Percentiles rank a stretch among this genome's conserved stretches.
These are phyloP conservation scores for Whitmania pigra DNA, from an alignment of 1,140 invertebrate species.

Conservation along the genomic window DNA sequence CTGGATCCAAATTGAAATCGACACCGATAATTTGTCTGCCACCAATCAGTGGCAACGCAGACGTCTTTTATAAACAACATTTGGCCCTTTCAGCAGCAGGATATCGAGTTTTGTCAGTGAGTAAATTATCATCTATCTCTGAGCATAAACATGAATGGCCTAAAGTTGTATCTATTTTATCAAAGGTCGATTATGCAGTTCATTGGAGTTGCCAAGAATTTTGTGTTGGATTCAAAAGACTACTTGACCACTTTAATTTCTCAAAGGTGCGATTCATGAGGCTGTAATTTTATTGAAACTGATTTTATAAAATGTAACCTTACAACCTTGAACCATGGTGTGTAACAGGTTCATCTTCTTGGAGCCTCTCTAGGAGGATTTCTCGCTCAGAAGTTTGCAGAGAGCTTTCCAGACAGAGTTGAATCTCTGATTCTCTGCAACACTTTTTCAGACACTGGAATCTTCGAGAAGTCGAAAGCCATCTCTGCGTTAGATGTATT, in stretches of 20 bases:
- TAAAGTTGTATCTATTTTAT: slow-evolving; percentile 22
- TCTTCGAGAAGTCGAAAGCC: slow-evolving; percentile 48
- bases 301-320: background rate
- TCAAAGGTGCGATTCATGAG: slow-evolving; percentile 46
- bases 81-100: slow-evolving; percentile 63
- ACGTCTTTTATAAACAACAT: slow-evolving; percentile 73
- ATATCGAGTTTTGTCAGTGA: slow-evolving; percentile 65
- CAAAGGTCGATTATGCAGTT: slow-evolving; percentile 63
- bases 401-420: slow-evolving; percentile 60
- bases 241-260: slow-evolving; percentile 66
- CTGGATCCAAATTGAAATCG: slow-evolving; percentile 62
- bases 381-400: slow-evolving; percentile 79
- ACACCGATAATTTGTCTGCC: slow-evolving; percentile 72
- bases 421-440: slow-evolving; percentile 75
- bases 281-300: background rate
- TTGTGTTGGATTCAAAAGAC: slow-evolving; percentile 69
- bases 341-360: slow-evolving; percentile 54
- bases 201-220: slow-evolving; percentile 78
- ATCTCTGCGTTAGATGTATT: background rate
- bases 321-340: background rate
- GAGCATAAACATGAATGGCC: too few relatives aligned
- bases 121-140: slow-evolving; percentile 26
- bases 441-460: slow-evolving; percentile 70
- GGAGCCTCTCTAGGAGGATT: slow-evolving; percentile 81
- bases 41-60: slow-evolving; percentile 74